Base-by-base conservation (phyloP, 2,888 invertebrate genomes). In the Leptinotarsa tumamoca region DNA sequence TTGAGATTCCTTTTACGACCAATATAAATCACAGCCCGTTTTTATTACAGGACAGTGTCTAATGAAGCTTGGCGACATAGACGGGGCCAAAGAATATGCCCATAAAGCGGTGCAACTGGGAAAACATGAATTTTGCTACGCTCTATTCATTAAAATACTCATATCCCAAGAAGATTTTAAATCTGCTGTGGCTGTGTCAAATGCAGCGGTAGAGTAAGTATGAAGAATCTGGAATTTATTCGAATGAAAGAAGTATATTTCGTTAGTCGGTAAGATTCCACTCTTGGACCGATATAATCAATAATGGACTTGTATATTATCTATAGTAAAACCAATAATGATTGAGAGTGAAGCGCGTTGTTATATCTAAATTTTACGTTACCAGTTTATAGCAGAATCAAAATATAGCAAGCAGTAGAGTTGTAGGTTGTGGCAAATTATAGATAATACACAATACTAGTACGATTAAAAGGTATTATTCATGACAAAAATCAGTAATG, bases 51-150 rank as follows among this genome's bases (percentile, higher is more conserved):
- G 95, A 33, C 92, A 95, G 82, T 95, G 95, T 86, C 92, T 92
- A 73, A 90, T 93, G 88, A 92, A 92, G 80, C 87, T 94, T 51
- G 92, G 93, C n/a, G 92, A 94, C 54, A 85, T 90, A 27, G 91
- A 91, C 66, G 91, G 93, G 77, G 95, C 95, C 0, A 93, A 94
- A 82, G 93, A 93, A 81, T 93, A 94, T 89, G 92, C 95, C 17
- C 90, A 91, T 68, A 91, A 92, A 80, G 95, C 95, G 0, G 92
- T 94, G 10, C 91, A 93, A 80, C 90, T 94, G 67, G 93, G 94
- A 27, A 93, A 93, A 71, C 94, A 94, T 74, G 95, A 95, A 86
- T 89, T 91, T 15, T 94, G 95, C 0, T 95, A 93, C 78, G 89
- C 93, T 1, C 90, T 94, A 77, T 88, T 96, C 54, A 95, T 94